Evolutionary conservation across 2,888 invertebrate genomes (phyloP).

Genomic region (Apamea epomidion): DNA sequence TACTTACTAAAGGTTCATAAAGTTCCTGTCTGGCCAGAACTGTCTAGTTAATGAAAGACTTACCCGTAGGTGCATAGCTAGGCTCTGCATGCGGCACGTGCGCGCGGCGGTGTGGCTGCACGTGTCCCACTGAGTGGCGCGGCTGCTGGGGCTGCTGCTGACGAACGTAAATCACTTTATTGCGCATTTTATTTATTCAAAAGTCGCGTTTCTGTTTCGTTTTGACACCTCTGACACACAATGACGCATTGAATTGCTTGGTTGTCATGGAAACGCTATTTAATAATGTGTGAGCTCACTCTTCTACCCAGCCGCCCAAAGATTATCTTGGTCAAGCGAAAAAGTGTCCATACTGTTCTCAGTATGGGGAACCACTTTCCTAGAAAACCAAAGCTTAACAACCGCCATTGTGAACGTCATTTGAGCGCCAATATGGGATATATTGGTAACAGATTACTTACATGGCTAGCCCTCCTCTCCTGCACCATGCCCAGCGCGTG

Average conservation of each 20-base stretch:
- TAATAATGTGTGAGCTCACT: too few relatives aligned
- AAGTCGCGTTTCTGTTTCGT: too few relatives aligned
- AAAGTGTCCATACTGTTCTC: too few relatives aligned
- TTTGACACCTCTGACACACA: too few relatives aligned
- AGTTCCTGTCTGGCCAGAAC: neutral
- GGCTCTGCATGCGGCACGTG: slow-evolving; percentile 34
- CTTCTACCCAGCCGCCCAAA: too few relatives aligned
- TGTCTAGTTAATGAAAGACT: neutral
- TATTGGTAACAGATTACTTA: slow-evolving; percentile 5
- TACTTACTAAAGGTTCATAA: neutral
- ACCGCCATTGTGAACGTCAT: neutral
- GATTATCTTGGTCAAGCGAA: too few relatives aligned
- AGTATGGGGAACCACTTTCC: too few relatives aligned
- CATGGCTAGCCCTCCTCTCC: slow-evolving; percentile 48
- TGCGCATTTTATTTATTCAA: too few relatives aligned
- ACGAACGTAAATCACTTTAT: neutral
- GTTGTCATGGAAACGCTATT: too few relatives aligned
- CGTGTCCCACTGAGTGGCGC: slow-evolving; percentile 48
- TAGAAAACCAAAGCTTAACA: too few relatives aligned
- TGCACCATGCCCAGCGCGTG: slow-evolving; percentile 70
- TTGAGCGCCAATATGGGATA: neutral
- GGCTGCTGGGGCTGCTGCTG: slow-evolving; percentile 44
- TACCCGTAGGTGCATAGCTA: slow-evolving; percentile 28
- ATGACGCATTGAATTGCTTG: too few relatives aligned
- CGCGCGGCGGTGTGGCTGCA: slow-evolving; percentile 16